A percentile compares a stretch with the other conserved stretches of the same genome.
Evolutionary conservation across 2,113 vertebrate genomes (phyloP).

Genomic region (Misgurnus mizolepis): DNA sequence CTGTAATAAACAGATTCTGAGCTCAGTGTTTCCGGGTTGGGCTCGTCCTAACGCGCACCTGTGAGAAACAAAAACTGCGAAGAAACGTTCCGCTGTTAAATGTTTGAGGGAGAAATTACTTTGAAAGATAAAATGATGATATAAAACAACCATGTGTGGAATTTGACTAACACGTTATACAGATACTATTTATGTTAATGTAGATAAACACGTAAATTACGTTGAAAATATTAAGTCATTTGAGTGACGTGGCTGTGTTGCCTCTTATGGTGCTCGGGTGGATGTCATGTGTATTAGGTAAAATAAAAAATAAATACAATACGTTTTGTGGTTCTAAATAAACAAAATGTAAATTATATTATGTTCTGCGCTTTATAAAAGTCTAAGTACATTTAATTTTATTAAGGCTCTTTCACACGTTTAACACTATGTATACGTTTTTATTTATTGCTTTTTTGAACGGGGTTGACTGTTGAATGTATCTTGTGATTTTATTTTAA

Average conservation of each 20-base stretch:
- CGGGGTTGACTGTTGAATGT: too few relatives aligned
- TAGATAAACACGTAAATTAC: not conserved
- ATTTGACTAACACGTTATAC: not conserved
- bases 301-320: not conserved
- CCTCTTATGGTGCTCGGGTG: not conserved
- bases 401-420: too few relatives aligned
- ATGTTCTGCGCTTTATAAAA: too few relatives aligned
- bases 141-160: not conserved
- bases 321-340: not conserved
- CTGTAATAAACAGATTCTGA: not conserved
- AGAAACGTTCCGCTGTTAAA: constrained; percentile 3
- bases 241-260: constrained; percentile 36
- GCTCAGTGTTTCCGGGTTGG: constrained; percentile 53
- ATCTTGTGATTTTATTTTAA: too few relatives aligned
- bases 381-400: too few relatives aligned
- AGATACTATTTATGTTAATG: not conserved
- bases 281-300: not conserved
- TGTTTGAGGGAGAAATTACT: not conserved
- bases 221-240: not conserved
- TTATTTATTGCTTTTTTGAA: too few relatives aligned
- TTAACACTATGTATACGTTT: too few relatives aligned
- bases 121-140: not conserved
- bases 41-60: constrained; percentile 57
- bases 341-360: not conserved
- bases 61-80: not conserved